Evolutionary conservation across 1,140 invertebrate species (phyloP), one percentile per base, ranked within the genome.

Genomic region (Anoplolepis gracilipes): DNA sequence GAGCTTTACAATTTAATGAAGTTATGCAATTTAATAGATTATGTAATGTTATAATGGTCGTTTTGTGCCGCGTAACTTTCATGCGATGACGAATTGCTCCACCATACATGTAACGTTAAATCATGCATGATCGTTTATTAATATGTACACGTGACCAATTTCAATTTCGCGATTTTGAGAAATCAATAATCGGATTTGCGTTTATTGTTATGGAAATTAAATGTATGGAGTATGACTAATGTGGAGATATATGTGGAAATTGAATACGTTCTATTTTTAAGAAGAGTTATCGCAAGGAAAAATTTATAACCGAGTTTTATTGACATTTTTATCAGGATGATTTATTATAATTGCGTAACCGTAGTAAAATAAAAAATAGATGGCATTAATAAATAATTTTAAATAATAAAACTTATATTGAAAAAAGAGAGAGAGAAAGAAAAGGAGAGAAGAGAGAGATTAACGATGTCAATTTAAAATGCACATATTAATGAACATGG

Each of bases 21-120:
- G 30, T 82, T 82, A 82, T 42, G 67, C 72, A 82, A 72, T 81
- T 81, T 72, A 72, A 81, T 70, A 82, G 65, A 82, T 82, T 82
- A 61, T 30, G 53, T 36, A 82, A 82, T 11, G 11, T 46, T n/a
- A 22, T 49, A 78, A 78, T 65, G 42, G 28, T 19, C 25, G 16
- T 69, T 79, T 81, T 72, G 77, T 30, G 33, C 19, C 4, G 36
- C 16, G 53, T 72, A 57, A 59, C 78, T 59, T 72, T 82, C 53
- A n/a, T 61, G 33, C 8, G 64, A 55, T 79, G 64, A 82, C 42
- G 19, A 72, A 82, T 72, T 57, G 16, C 33, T 33, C 64, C 30
- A 55, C 55, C 36, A n/a, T 59, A 72, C 5, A 62, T 25, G 19
- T 57, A 55, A 57, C 25, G 19, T 61, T 81, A 81, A 72, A 81